Conservation (phyloP, 2,113 vertebrate species). For the Nycticorax nycticorax region DNA sequence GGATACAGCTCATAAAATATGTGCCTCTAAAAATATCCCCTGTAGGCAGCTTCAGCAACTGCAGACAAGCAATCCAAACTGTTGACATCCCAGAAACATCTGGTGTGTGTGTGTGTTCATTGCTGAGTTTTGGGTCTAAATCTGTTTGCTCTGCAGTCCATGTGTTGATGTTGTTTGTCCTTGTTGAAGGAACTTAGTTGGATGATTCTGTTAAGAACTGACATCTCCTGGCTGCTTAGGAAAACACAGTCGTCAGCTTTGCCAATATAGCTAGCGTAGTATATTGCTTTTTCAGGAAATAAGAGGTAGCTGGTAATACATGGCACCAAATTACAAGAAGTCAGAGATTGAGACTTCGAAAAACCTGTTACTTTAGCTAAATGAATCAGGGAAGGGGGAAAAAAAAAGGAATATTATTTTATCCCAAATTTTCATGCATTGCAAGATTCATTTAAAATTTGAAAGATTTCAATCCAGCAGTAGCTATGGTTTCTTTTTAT, state of each 20-base stretch:
- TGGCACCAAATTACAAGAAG: neutral
- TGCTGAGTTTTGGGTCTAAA: constrained; percentile 36
- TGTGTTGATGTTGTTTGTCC: constrained; percentile 23
- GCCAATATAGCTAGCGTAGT: neutral
- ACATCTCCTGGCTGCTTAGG: constrained; percentile 59
- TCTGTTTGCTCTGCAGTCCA: constrained; percentile 26
- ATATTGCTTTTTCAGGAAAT: neutral
- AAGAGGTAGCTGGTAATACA: neutral
- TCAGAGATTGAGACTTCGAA: neutral
- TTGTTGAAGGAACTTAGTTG: neutral
- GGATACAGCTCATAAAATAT: constrained; percentile 19
- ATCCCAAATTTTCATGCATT: neutral
- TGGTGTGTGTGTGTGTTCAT: neutral
- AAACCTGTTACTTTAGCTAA: neutral
- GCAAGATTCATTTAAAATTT: neutral
- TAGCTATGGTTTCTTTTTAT: neutral
- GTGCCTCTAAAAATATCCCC: constrained; percentile 39
- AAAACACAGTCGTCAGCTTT: constrained; percentile 30
- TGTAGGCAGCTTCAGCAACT: constrained; percentile 26
- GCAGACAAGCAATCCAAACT: constrained; percentile 14
- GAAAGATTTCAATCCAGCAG: neutral
- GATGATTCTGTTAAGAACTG: constrained; percentile 36
- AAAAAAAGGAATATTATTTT: neutral
- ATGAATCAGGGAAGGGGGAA: neutral
- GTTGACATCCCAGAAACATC: constrained; percentile 54